Evolutionary conservation across 1,140 invertebrate genomes (phyloP), one percentile per base, ranked within the genome.

Genomic region (Bombus superbus): DNA sequence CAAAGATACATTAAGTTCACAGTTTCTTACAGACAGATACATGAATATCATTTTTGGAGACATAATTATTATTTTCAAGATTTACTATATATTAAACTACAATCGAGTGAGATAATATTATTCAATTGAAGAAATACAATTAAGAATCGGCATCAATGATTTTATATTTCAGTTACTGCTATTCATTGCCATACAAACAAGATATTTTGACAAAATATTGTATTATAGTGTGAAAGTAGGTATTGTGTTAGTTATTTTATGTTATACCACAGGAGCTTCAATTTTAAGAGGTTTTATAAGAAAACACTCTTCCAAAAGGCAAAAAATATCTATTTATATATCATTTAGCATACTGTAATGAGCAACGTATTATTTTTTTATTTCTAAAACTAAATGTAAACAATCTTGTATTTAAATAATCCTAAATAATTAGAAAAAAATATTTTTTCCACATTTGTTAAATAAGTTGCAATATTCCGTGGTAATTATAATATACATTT

Each of bases 111-210:
- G 77, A 79, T 28, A 76, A 80, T 0, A 76, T 88, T 83, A 28
- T 88, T 85, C 47, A 73, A 69, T 44, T 38, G 47, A 80, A 81
- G 35, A 25, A 76, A 83, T 80, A 40, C 32, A 71, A 83, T 90
- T 90, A 88, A 89, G 86, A 90, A 90, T 90, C 88, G 88, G 82
- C 89, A 90, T 90, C 88, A 64, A 68, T 85, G 15, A 32, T 59
- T 81, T 85, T 78, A 74, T 2, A 64, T 64, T 84, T 71, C 62
- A 57, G 69, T 86, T 73, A 82, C 13, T 84, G 53, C 53, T 79
- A 71, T 82, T 84, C 47, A 79, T 86, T 76, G 80, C 69, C 69
- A 81, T 81, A 85, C 53, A 68, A 69, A 72, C 42, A 57, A 84
- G 38, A 44, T 69, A 59, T 62, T 81, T 72, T 81, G 42, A 32